Percentiles rank a stretch among this genome's conserved stretches.
These are phyloP conservation scores for Drosophila cardini DNA, from an alignment of 1,140 invertebrate genomes.

Conservation along the genomic window DNA sequence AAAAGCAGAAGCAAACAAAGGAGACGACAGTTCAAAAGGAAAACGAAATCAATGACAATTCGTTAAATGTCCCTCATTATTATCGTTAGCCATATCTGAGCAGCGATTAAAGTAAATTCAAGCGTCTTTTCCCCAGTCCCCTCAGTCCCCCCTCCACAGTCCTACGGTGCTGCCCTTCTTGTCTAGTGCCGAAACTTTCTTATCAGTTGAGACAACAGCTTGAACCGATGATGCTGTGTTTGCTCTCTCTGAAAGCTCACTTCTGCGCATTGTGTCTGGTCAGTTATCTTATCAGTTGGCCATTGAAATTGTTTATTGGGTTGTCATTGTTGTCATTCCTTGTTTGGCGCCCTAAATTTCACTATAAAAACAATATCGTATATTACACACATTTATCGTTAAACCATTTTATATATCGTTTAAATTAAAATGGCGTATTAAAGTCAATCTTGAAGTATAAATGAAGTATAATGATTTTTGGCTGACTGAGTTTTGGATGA, in stretches of 20 bases:
- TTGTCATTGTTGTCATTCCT: conserved; percentile 37
- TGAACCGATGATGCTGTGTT: neutral
- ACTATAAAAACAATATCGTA: neutral
- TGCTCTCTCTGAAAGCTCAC: conserved; percentile 61
- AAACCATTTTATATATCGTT: conserved; percentile 40
- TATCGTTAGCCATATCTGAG: conserved; percentile 53
- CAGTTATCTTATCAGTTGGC: conserved; percentile 54
- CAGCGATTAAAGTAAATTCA: conserved; percentile 67
- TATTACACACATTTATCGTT: conserved; percentile 53
- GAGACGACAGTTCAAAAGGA: conserved; percentile 57
- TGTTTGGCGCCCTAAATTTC: conserved; percentile 47
- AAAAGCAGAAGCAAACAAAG: conserved; percentile 61
- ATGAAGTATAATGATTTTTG: neutral
- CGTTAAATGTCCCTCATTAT: conserved; percentile 61
- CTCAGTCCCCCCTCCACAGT: neutral
- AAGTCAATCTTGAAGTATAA: neutral
- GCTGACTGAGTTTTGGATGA: neutral
- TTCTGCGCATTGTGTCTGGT: conserved; percentile 36
- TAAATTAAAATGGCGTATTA: conserved; percentile 42
- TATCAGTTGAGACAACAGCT: conserved; percentile 60
- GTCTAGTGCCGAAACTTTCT: conserved; percentile 36
- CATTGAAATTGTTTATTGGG: conserved; percentile 58
- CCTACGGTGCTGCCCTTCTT: neutral
- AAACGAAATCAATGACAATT: conserved; percentile 77
- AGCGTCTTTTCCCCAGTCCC: conserved; percentile 29